Percentiles rank a stretch among this genome's conserved stretches.
phyloP scores from a whole-genome alignment of 1,140 invertebrate species.

The Colletes latitarsis region DNA sequence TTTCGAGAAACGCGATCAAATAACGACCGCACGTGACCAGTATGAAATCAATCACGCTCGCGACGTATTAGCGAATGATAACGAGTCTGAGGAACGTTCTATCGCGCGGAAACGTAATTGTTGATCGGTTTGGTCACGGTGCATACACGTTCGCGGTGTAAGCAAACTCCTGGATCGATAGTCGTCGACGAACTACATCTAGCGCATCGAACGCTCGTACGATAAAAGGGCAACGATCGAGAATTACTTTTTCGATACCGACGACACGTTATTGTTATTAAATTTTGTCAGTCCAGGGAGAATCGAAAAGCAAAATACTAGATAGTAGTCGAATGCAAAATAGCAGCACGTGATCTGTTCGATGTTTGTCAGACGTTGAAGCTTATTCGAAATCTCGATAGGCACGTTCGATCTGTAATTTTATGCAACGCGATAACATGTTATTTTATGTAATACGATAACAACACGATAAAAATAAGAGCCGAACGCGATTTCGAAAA shows the following conservation, averaged over 20 bases:
- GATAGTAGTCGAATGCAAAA: too few relatives aligned
- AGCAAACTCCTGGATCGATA: background rate
- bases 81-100: background rate
- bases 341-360: too few relatives aligned
- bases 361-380: background rate
- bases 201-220: background rate
- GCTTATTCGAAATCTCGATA: background rate
- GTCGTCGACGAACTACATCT: background rate
- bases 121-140: background rate
- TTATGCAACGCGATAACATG: background rate
- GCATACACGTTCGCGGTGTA: background rate
- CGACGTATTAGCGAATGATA: constrained; percentile 1
- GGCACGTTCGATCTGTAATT: background rate
- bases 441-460: background rate
- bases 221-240: too few relatives aligned
- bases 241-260: too few relatives aligned
- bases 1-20: background rate
- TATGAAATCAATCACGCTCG: background rate
- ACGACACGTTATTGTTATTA: too few relatives aligned
- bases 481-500: constrained; percentile 3
- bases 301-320: too few relatives aligned
- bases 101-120: background rate
- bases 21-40: background rate
- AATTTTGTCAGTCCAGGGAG: too few relatives aligned
- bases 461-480: background rate